These are phyloP conservation scores for Drosophila suzukii DNA, from an alignment of 1,140 invertebrate species.

Conservation along the genomic window DNA sequence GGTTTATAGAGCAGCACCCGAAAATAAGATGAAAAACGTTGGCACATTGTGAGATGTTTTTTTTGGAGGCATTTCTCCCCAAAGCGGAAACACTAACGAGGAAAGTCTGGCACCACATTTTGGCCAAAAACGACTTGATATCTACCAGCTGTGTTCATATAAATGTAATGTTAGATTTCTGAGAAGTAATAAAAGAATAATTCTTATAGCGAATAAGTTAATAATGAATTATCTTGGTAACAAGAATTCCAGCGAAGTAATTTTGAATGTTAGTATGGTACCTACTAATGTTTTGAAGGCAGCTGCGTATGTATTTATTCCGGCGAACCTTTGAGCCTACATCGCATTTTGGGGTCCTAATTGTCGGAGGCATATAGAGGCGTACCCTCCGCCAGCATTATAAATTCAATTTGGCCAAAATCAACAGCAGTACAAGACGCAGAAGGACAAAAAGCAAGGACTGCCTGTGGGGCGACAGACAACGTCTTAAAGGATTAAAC, in stretches of 20 bases:
- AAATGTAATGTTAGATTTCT: neutral
- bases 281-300: neutral
- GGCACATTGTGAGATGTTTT: conserved; percentile 56
- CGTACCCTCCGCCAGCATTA: conserved; percentile 24
- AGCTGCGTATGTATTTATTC: conserved; percentile 10
- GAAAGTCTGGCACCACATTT: conserved; percentile 44
- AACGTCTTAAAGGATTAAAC: conserved; percentile 71
- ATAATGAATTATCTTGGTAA: too few relatives aligned
- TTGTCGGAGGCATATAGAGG: conserved; percentile 25
- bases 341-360: conserved; percentile 38
- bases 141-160: neutral
- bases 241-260: neutral
- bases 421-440: conserved; percentile 12
- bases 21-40: conserved; percentile 36
- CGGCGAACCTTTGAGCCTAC: conserved; percentile 28
- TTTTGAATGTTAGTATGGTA: neutral
- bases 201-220: too few relatives aligned
- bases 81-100: conserved; percentile 58
- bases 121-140: neutral
- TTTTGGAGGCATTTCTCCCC: conserved; percentile 9
- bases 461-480: conserved; percentile 43
- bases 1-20: conserved; percentile 7
- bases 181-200: too few relatives aligned
- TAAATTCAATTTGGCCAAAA: conserved; percentile 64
- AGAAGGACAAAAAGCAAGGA: neutral